A percentile compares a stretch with the other conserved stretches of the same genome.
These are phyloP conservation scores for Bradysia coprophila DNA, from an alignment of 1,140 invertebrate species.

Conservation along the genomic window DNA sequence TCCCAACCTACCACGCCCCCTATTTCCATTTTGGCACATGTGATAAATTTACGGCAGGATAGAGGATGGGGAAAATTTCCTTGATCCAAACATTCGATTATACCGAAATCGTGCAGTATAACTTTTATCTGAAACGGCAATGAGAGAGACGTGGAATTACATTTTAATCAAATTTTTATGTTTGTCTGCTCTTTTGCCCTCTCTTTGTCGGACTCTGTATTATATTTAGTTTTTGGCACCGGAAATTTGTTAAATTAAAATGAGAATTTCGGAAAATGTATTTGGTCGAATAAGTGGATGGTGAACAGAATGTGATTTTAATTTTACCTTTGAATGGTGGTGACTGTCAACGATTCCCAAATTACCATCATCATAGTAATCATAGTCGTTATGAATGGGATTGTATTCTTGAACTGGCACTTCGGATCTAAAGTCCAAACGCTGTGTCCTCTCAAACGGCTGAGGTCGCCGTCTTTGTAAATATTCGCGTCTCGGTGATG, in stretches of 20 bases:
- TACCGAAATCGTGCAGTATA: constrained; percentile 28
- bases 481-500: constrained; percentile 10
- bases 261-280: not conserved
- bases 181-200: no score
- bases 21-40: constrained; percentile 63
- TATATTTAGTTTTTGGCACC: no score
- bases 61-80: constrained; percentile 76
- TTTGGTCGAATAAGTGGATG: not conserved
- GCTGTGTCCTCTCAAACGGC: constrained; percentile 18
- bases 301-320: no score
- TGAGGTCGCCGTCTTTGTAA: constrained; percentile 10
- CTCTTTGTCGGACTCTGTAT: no score
- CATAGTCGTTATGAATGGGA: constrained; percentile 35
- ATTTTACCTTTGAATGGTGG: constrained; percentile 8
- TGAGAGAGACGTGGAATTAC: constrained; percentile 8
- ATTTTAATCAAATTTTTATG: no score
- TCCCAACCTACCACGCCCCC: constrained; percentile 61
- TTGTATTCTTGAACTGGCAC: constrained; percentile 15
- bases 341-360: constrained; percentile 31
- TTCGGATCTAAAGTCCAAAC: constrained; percentile 7
- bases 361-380: constrained; percentile 46
- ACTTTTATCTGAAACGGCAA: constrained; percentile 14
- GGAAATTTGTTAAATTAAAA: no score
- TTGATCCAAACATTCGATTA: constrained; percentile 63
- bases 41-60: constrained; percentile 77